These are phyloP conservation scores for Drosophila saltans DNA, from an alignment of 1,140 invertebrate genomes.

Conservation along the genomic window DNA sequence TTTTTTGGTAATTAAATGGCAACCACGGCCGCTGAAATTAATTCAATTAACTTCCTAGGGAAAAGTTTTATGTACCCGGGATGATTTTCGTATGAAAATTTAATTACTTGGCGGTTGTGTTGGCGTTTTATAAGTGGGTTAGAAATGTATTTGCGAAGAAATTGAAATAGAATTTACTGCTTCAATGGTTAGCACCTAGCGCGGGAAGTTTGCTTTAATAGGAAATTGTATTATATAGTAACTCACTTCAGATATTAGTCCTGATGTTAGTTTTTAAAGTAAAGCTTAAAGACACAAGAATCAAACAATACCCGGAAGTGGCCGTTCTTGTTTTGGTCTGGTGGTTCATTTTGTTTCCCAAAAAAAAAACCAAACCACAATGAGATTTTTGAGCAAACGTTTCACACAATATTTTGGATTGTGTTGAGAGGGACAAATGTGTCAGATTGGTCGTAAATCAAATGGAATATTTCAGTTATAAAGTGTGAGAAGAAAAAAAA, in stretches of 20 bases:
- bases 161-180: background rate
- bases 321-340: background rate
- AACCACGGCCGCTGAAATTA: slow-evolving; percentile 44
- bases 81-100: background rate
- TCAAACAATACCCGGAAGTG: background rate
- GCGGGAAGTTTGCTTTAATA: too few species aligned
- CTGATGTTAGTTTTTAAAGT: too few species aligned
- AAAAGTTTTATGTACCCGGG: background rate
- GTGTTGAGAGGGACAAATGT: background rate
- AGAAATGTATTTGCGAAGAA: background rate
- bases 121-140: too few species aligned
- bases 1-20: slow-evolving; percentile 44
- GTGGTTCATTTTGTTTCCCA: background rate
- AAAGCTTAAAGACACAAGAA: too few species aligned
- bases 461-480: slow-evolving; percentile 19
- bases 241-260: too few species aligned
- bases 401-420: background rate
- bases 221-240: too few species aligned
- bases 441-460: slow-evolving; percentile 62
- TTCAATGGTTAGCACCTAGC: too few species aligned
- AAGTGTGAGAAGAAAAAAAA: slow-evolving; percentile 3
- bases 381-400: background rate
- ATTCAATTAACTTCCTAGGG: slow-evolving; percentile 59
- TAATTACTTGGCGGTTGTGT: background rate
- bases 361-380: background rate